A percentile compares a stretch with the other conserved stretches of the same genome.
phyloP scores from a whole-genome alignment of 2,888 invertebrate genomes.

The Tenthredo scrophulariae region DNA sequence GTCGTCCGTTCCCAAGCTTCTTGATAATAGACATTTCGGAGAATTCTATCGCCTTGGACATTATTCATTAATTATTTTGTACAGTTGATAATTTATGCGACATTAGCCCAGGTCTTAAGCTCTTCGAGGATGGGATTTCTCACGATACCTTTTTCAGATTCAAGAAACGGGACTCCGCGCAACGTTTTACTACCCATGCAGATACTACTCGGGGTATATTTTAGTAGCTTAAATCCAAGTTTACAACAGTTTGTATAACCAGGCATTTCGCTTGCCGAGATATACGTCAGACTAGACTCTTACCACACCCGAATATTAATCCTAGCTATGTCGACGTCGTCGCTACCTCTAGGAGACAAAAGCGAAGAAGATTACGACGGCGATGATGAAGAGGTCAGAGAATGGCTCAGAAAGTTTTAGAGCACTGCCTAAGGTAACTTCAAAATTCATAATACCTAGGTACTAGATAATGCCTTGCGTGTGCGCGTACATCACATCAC shows the following conservation, averaged over 20 bases:
- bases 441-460: neutral
- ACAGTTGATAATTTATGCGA: neutral
- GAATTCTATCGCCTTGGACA: neutral
- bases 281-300: slow-evolving; percentile 3
- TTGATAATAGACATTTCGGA: slow-evolving; percentile 2
- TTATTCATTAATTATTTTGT: neutral
- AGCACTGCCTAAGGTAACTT: neutral
- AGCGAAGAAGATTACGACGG: slow-evolving; percentile 11
- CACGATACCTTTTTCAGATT: neutral
- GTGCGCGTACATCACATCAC: neutral
- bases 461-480: neutral
- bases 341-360: slow-evolving; percentile 2
- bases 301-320: slow-evolving; percentile 23
- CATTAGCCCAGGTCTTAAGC: neutral
- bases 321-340: slow-evolving; percentile 6
- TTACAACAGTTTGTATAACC: neutral
- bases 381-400: slow-evolving; percentile 36
- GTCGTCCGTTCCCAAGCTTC: neutral
- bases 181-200: neutral
- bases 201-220: neutral
- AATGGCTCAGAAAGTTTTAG: slow-evolving; percentile 2
- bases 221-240: neutral
- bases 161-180: neutral
- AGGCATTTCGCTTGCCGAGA: neutral
- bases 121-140: neutral